Base-by-base conservation (phyloP, 2,113 vertebrate genomes). In the Mohoua ochrocephala region DNA sequence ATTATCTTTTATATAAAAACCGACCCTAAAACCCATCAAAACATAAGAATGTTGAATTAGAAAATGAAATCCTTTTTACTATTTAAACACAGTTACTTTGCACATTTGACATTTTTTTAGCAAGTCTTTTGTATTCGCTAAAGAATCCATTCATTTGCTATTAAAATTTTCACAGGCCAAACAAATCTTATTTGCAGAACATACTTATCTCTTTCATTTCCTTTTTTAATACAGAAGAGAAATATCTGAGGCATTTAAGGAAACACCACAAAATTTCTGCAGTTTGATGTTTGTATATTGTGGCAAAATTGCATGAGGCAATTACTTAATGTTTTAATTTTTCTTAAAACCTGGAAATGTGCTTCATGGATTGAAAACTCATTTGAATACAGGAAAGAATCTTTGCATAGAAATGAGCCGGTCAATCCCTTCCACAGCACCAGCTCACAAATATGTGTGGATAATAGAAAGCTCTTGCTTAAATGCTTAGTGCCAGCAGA, bases 401-500 rank as follows among this genome's bases (percentile, higher is more conserved):
- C 70, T 49, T 60, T 74, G 71, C 37, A 63, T 42, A 60, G 42
- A 88, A 94, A 89, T 78, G 56, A 92, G 64, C 11, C 0, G 0
- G 42, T 63, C 63, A 74, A 81, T 89, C 92, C 70, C 17, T 87
- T 91, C 63, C 78, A 74, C 65, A 74, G 71, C 78, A 56, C 31
- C 54, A 63, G 31, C 47, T 91, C 61, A n/a, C 41, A 87, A 94
- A 61, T 61, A 57, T 22, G 23, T 49, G 45, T 57, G 60, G 75
- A 81, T 68, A 92, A 89, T 15, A 69, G 52, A 93, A 89, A 91
- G 52, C 71, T 47, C 47, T 65, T 75, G 56, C 41, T 90, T 93
- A 89, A 96, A 89, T 75, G 26, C 39, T 95, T 84, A 63, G 47
- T 42, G 60, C 69, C 92, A 87, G 65, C 57, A 88, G 78, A 94